A percentile compares a stretch with the other conserved stretches of the same genome.
phyloP scores from a whole-genome alignment of 53 echinoderm and acorn worm species.

The Holothuria leucospilota region DNA sequence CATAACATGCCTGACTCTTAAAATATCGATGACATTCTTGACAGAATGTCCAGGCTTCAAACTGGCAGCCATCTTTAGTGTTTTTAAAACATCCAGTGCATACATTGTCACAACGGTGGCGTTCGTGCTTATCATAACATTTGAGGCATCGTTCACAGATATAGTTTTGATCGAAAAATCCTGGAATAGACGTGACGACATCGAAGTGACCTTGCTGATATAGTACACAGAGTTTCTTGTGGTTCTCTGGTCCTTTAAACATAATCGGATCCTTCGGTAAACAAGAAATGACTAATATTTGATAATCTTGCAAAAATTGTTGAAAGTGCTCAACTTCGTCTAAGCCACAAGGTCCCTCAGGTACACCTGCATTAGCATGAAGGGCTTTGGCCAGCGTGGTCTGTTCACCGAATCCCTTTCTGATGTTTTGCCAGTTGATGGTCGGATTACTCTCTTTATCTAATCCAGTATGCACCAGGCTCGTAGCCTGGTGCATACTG shows the following conservation, averaged over 20 bases:
- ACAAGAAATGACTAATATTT: background rate
- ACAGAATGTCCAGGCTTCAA: too few species aligned
- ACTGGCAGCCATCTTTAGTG: too few species aligned
- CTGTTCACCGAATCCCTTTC: too few species aligned
- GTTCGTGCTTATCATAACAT: constrained; percentile 46
- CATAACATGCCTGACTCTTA: too few species aligned
- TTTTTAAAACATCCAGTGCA: constrained; percentile 44
- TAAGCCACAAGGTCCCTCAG: constrained; percentile 48
- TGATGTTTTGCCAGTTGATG: too few species aligned
- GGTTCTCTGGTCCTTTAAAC: constrained; percentile 50
- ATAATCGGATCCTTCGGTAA: too few species aligned
- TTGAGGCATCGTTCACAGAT: constrained; percentile 65
- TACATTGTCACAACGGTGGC: constrained; percentile 48
- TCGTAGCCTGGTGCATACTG: too few species aligned
- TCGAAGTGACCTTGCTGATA: too few species aligned
- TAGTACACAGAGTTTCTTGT: constrained; percentile 41
- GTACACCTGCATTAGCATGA: constrained; percentile 46
- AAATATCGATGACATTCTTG: too few species aligned
- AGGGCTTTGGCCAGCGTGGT: too few species aligned
- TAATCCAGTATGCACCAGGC: too few species aligned
- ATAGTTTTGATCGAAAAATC: constrained; percentile 44
- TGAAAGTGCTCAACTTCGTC: constrained; percentile 66
- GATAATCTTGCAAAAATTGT: background rate
- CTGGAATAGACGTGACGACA: too few species aligned
- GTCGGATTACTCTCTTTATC: background rate